phyloP scores from a whole-genome alignment of 2,113 vertebrate genomes.

The Ptyas mucosa region DNA sequence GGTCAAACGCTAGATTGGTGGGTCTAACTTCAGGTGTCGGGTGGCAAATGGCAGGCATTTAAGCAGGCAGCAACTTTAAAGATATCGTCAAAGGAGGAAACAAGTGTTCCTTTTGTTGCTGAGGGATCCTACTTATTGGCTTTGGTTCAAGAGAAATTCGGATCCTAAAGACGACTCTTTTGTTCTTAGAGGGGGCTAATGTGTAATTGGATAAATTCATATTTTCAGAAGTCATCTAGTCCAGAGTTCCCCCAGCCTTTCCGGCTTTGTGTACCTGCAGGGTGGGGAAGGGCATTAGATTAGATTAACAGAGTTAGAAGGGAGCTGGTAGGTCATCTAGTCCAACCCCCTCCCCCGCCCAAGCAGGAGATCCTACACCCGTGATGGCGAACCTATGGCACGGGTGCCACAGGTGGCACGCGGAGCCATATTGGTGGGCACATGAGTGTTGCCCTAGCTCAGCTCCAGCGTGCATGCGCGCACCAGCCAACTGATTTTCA shows the following conservation, averaged over 20 bases:
- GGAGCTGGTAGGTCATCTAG: too few species aligned
- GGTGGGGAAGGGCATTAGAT: neutral
- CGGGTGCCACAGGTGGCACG: too few species aligned
- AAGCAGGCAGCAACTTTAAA: neutral
- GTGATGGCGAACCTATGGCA: too few species aligned
- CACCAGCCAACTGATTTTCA: too few species aligned
- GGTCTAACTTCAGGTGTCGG: neutral
- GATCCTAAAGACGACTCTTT: neutral
- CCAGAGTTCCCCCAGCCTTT: neutral
- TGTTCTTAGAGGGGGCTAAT: neutral
- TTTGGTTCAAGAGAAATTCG: neutral
- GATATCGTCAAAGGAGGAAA: too few species aligned
- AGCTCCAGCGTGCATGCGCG: too few species aligned
- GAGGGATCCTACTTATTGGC: too few species aligned
- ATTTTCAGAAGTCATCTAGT: neutral
- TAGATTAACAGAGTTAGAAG: too few species aligned
- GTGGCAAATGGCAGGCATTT: neutral
- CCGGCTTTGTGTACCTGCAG: neutral
- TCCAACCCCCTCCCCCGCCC: too few species aligned
- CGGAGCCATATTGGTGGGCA: too few species aligned
- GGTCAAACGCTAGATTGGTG: neutral
- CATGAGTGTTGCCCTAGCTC: too few species aligned
- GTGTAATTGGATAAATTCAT: neutral
- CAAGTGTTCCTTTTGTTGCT: rapidly evolving
- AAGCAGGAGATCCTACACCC: too few species aligned